Base-by-base conservation (phyloP, 1,140 invertebrate genomes). In the Nylanderia fulva region DNA sequence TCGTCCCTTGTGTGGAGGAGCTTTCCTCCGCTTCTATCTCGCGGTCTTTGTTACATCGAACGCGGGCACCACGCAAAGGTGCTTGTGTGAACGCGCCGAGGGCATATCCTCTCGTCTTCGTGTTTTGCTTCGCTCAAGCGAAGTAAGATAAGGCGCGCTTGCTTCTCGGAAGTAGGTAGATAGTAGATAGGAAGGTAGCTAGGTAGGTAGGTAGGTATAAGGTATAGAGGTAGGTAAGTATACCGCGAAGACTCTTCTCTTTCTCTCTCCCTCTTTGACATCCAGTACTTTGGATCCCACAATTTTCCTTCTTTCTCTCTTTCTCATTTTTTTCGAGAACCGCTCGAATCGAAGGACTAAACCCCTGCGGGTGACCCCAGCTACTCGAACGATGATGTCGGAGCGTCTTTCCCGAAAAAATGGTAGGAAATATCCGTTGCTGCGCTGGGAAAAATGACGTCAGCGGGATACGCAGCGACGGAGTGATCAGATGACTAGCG, bases 111-210 rank as follows among this genome's bases (percentile, higher is more conserved):
- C 42, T 69, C 45, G 45, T 58, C 60, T 48, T 71, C 42, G 60
- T 85, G 85, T 89, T 89, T 89, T 86, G 86, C 84, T 86, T 86
- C 86, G 88, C 71, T 88, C 77, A 64, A 69, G 71, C 82, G 72
- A 79, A 79, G 77, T 71, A 79, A 89, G 88, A 88, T 89, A 89
- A 89, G 85, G 66, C 83, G 68, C 72, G 68, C 72, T 80, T 60
- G 24, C 36, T 48, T 48, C 29, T 74, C 15, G 48, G 2, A 54
- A 36, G 33, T 24, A 64, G 15, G 72, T 36, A 60, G 66, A n/a
- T 15, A 33, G 29, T 33, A 33, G 29, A 33, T 33, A 42, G 45
- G 4, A 4, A 56, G 15, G 21, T 21, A 68, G 21, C 3, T 6
- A 54, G 27, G 45, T 86, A 63, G 48, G 29, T 21, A 63, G 13